Conservation (phyloP, 2,888 invertebrate genomes). For the Volucella inflata region DNA sequence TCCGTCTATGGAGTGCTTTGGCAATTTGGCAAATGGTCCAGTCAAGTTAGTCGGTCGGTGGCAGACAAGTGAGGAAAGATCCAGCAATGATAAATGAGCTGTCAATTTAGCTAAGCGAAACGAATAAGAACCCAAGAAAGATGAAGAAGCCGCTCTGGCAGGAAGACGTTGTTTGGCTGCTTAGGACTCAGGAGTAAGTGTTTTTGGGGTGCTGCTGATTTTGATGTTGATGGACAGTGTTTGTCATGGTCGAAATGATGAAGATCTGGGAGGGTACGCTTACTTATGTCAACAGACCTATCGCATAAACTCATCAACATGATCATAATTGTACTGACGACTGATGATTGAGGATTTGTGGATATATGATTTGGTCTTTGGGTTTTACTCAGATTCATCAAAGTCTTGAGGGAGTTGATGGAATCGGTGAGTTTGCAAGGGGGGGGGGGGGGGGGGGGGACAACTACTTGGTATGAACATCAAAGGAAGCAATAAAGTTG, state of each 20-base stretch:
- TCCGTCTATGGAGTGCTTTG: conserved; percentile 40
- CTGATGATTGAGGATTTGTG: conserved; percentile 61
- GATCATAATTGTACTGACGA: conserved; percentile 65
- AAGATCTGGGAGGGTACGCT: conserved; percentile 58
- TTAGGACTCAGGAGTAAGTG: conserved; percentile 3
- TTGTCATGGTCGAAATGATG: conserved; percentile 55
- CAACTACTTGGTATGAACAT: conserved; percentile 31
- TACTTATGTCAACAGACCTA: conserved; percentile 67
- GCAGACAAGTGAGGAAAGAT: conserved; percentile 56
- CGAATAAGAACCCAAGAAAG: conserved; percentile 40
- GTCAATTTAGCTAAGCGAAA: conserved; percentile 68
- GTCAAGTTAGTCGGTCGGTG: background rate
- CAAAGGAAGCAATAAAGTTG: conserved; percentile 58
- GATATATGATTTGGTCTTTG: background rate
- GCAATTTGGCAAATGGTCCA: conserved; percentile 71
- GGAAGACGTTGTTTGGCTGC: conserved; percentile 69
- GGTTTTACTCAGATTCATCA: background rate
- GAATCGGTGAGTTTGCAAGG: conserved; percentile 44
- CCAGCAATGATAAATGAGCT: conserved; percentile 71
- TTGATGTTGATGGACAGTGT: conserved; percentile 67
- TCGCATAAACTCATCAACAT: conserved; percentile 70
- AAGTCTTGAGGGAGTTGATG: conserved; percentile 10
- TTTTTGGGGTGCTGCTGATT: conserved; percentile 25
- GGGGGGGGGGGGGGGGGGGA: no score
- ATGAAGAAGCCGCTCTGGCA: conserved; percentile 46